Evolutionary conservation across 2,888 invertebrate species (phyloP).

Genomic region (Amphimallon solstitiale): DNA sequence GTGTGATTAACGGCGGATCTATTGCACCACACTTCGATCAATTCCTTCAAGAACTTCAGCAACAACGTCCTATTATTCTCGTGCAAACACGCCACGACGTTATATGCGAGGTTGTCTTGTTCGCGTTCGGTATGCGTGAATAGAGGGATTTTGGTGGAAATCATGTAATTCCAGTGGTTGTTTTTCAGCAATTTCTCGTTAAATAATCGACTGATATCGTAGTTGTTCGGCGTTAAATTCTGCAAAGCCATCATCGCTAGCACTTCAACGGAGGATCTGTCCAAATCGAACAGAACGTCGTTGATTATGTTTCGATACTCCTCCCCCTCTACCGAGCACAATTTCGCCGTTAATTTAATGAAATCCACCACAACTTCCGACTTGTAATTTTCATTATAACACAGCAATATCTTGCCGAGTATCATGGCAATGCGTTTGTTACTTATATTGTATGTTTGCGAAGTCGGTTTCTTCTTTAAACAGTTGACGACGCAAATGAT

Average conservation of each 20-base stretch:
- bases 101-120: conserved; percentile 65
- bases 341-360: conserved; percentile 67
- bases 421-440: conserved; percentile 52
- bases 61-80: conserved; percentile 56
- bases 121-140: conserved; percentile 66
- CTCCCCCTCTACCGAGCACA: conserved; percentile 63
- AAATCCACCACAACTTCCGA: conserved; percentile 66
- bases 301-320: conserved; percentile 61
- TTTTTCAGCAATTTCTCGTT: conserved; percentile 66
- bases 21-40: conserved; percentile 76
- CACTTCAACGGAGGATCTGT: conserved; percentile 69
- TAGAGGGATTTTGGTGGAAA: conserved; percentile 71
- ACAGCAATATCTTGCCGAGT: conserved; percentile 70
- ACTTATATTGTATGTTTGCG: not conserved
- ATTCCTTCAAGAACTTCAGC: conserved; percentile 65
- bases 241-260: conserved; percentile 69
- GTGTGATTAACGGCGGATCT: conserved; percentile 71
- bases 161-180: conserved; percentile 74
- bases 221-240: conserved; percentile 64
- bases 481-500: conserved; percentile 57
- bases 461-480: not conserved
- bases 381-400: conserved; percentile 65
- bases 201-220: conserved; percentile 64
- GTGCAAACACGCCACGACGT: conserved; percentile 72
- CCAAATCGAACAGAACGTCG: conserved; percentile 67